phyloP scores from a whole-genome alignment of 1,140 invertebrate genomes.

The Eupeodes corollae region DNA sequence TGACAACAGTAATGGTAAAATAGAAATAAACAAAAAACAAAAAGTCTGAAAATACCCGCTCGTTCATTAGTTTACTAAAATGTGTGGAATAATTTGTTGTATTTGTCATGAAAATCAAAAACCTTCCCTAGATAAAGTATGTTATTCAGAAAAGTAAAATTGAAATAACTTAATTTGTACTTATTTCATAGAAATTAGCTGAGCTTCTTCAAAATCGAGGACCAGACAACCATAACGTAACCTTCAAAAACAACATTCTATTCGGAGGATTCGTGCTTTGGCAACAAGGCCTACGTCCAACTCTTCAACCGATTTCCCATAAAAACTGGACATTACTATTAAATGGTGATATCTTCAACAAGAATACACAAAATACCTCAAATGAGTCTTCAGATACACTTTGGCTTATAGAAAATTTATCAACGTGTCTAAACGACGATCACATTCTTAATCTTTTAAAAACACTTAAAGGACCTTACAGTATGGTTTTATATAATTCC shows the following conservation, averaged over 20 bases:
- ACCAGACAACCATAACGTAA: neutral
- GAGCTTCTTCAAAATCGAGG: neutral
- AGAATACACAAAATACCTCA: constrained; percentile 17
- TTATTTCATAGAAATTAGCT: neutral
- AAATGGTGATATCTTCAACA: constrained; percentile 72
- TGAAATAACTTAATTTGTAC: too few relatives aligned
- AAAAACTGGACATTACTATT: constrained; percentile 54
- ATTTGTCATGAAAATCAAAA: too few relatives aligned
- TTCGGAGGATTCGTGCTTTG: constrained; percentile 40
- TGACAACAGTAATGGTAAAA: too few relatives aligned
- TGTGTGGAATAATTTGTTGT: too few relatives aligned
- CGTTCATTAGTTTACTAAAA: too few relatives aligned
- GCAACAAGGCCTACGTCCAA: constrained; percentile 49
- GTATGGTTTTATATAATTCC: constrained; percentile 68
- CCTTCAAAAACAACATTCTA: neutral
- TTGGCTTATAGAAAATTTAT: constrained; percentile 12
- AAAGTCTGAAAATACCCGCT: too few relatives aligned
- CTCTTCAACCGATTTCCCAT: constrained; percentile 47
- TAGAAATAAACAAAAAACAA: too few relatives aligned
- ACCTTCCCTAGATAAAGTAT: too few relatives aligned
- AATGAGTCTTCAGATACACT: constrained; percentile 11
- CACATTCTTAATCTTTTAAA: constrained; percentile 10
- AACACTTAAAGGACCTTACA: constrained; percentile 66
- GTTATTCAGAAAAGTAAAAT: too few relatives aligned
- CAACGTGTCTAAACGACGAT: constrained; percentile 6